Evolutionary conservation across 2,113 vertebrate genomes (phyloP), one percentile per base, ranked within the genome.

Genomic region (Narcine bancroftii): DNA sequence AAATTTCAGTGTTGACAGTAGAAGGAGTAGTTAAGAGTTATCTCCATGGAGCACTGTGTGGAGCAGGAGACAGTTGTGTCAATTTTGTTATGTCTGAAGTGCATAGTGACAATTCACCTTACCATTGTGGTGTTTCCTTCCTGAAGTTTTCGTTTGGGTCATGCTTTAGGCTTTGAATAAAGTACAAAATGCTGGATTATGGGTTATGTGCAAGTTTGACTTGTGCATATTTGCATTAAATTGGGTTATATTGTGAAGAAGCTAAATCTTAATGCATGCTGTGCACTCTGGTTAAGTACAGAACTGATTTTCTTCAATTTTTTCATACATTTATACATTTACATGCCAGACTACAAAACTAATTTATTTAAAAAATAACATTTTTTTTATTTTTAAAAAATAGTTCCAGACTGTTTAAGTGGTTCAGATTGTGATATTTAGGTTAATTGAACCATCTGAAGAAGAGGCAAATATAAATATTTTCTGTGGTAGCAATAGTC

Each of bases 181-280:
- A 69, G 89, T 91, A 69, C 26, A 91, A 47, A 91, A 69, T 91
- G 60, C 29, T 91, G 89, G 65, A 91, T 69, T 69, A 66, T 13
- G 65, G 39, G 65, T 42, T 69, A 45, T 91, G 89, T 91, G 89
- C 63, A 71, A 39, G 65, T 91, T 91, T 91, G 89, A 91, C 65
- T 69, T 91, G 65, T 71, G 60, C 3, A 6, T 91, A 91, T 91
- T 91, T 91, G 89, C 89, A 91, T 91, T 91, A 69, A 91, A 91
- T 69, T 69, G 65, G 65, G 89, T 91, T 71, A 69, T 45, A 91
- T 91, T 71, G 89, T 91, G 89, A 91, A 91, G 39, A n/a, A 69
- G 63, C 65, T 91, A 69, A 91, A 91, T 91, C 89, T 91, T 69
- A 91, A 89, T 91, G 36, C 89, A 66, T 26, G 29, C 39, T 33